Conservation (phyloP, 2,797 vertebrate genomes). For the Sebastes taczanowskii region DNA sequence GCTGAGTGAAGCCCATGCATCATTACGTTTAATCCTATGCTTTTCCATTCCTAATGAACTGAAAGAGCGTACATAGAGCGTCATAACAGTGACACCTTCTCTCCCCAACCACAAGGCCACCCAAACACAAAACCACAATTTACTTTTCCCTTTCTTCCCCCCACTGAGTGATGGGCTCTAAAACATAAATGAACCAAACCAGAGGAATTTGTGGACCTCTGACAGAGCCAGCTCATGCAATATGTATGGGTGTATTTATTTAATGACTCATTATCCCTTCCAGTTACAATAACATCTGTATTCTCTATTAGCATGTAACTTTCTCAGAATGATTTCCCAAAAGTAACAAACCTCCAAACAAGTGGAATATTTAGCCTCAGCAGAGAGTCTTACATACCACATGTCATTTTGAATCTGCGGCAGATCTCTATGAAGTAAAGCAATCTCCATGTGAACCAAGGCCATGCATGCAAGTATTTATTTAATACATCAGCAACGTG, state of each 20-base stretch:
- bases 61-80: not conserved
- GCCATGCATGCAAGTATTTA: slow-evolving; percentile 37
- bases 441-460: slow-evolving; percentile 29
- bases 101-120: slow-evolving; percentile 35
- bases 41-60: slow-evolving; percentile 31
- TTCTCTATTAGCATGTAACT: slow-evolving; percentile 37
- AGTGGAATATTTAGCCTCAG: slow-evolving; percentile 31
- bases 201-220: slow-evolving; percentile 28
- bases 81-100: slow-evolving; percentile 37
- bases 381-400: slow-evolving; percentile 34
- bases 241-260: slow-evolving; percentile 45
- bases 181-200: slow-evolving; percentile 25
- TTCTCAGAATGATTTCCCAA: slow-evolving; percentile 35
- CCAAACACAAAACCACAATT: slow-evolving; percentile 54
- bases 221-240: slow-evolving; percentile 37
- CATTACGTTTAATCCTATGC: slow-evolving; percentile 17
- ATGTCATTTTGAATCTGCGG: slow-evolving; percentile 36
- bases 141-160: slow-evolving; percentile 16
- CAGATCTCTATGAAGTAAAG: slow-evolving; percentile 20
- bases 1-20: not conserved
- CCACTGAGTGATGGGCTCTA: slow-evolving; percentile 11
- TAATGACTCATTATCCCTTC: slow-evolving; percentile 49
- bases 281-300: slow-evolving; percentile 58
- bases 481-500: slow-evolving; percentile 27
- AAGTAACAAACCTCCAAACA: slow-evolving; percentile 44